Evolutionary conservation across 2,113 vertebrate genomes (phyloP).

Genomic region (Sapayoa aenigma): DNA sequence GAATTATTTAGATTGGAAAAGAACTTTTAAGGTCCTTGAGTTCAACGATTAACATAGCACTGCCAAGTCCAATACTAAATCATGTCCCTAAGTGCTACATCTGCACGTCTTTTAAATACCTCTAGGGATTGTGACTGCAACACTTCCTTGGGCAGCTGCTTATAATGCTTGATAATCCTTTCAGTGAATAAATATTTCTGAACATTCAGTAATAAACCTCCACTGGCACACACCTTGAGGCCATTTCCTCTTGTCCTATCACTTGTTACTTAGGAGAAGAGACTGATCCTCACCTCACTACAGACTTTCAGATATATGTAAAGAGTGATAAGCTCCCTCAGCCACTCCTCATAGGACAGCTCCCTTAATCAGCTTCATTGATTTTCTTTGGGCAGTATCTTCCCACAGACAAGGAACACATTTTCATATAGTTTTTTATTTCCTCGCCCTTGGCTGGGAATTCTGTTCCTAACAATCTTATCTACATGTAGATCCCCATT

Average conservation of each 20-base stretch:
- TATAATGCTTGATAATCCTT: neutral
- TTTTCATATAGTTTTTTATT: neutral
- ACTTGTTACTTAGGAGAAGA: neutral
- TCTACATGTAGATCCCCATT: neutral
- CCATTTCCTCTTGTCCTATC: neutral
- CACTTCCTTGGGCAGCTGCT: neutral
- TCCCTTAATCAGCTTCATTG: neutral
- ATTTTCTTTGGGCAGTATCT: neutral
- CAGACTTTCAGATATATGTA: neutral
- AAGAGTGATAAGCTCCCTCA: neutral
- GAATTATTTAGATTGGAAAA: neutral
- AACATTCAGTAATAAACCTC: neutral
- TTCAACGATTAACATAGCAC: neutral
- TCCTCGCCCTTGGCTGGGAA: neutral
- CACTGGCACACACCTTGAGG: neutral
- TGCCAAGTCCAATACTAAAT: neutral
- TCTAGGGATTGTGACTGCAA: neutral
- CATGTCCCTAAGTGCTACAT: neutral
- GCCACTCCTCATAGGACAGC: rapidly evolving
- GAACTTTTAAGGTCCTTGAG: neutral
- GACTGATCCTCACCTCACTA: neutral
- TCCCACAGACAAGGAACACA: neutral
- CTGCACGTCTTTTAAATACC: neutral
- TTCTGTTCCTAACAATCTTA: neutral
- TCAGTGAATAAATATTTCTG: neutral